A percentile compares a stretch with the other conserved stretches of the same genome.
Evolutionary conservation across 2,888 invertebrate species (phyloP).

Genomic region (Ommatoiulus sabulosus): DNA sequence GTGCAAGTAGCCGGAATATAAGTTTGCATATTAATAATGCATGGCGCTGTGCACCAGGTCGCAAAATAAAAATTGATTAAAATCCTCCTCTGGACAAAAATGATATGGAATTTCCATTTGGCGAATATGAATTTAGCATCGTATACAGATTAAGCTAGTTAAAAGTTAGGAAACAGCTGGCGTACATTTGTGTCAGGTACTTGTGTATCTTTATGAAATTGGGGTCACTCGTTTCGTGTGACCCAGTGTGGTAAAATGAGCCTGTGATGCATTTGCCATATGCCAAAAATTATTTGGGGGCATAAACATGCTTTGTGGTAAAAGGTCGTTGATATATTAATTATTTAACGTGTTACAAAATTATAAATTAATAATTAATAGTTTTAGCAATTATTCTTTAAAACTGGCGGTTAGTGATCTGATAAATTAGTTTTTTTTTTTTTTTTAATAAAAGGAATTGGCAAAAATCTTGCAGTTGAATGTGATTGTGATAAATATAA

Average conservation of each 20-base stretch:
- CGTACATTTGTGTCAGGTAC: not conserved
- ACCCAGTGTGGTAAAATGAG: not conserved
- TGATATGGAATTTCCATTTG: not conserved
- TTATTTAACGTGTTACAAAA: too few species aligned
- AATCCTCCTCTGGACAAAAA: not conserved
- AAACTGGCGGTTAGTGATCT: too few species aligned
- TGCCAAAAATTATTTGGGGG: not conserved
- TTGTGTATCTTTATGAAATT: not conserved
- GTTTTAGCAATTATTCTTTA: too few species aligned
- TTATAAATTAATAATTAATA: too few species aligned
- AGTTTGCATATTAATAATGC: not conserved
- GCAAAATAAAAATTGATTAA: conserved; percentile 5
- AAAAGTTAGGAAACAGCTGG: not conserved
- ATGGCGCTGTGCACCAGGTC: not conserved
- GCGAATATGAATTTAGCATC: not conserved
- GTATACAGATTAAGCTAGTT: not conserved
- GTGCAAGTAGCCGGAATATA: not conserved
- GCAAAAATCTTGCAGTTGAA: too few species aligned
- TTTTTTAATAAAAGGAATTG: too few species aligned
- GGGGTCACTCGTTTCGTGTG: not conserved
- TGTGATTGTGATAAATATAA: too few species aligned
- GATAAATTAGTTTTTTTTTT: too few species aligned
- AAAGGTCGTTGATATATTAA: too few species aligned
- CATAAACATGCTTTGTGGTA: too few species aligned
- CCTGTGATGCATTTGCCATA: not conserved